Percentiles rank a stretch among this genome's conserved stretches.
Conservation (phyloP, 2,888 invertebrate species). For the Dolomedes plantarius region DNA sequence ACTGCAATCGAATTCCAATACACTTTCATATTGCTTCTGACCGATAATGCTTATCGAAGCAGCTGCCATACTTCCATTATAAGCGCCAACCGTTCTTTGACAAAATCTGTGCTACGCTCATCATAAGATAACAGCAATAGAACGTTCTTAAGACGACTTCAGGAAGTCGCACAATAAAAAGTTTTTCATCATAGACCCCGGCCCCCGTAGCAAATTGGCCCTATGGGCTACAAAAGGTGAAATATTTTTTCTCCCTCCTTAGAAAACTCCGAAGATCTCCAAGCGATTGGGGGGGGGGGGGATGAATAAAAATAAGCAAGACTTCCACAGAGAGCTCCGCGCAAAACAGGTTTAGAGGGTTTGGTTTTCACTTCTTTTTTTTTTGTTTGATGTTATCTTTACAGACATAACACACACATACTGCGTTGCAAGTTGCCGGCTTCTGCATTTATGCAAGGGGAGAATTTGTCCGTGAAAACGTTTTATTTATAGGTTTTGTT, state of each 20-base stretch:
- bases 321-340: slow-evolving; percentile 29
- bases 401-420: slow-evolving; percentile 48
- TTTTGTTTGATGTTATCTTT: slow-evolving; percentile 56
- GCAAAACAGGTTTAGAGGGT: slow-evolving; percentile 62
- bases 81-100: background rate
- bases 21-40: no score
- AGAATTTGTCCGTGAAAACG: background rate
- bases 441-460: slow-evolving; percentile 36
- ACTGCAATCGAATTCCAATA: no score
- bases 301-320: slow-evolving; percentile 7
- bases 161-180: slow-evolving; percentile 53
- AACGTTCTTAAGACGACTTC: background rate
- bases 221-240: slow-evolving; percentile 65
- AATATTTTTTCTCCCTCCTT: slow-evolving; percentile 38
- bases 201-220: slow-evolving; percentile 59
- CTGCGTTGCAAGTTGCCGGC: slow-evolving; percentile 30
- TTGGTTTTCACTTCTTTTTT: slow-evolving; percentile 39
- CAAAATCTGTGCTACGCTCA: background rate
- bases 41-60: background rate
- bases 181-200: slow-evolving; percentile 12
- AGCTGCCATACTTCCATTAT: background rate
- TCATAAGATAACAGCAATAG: slow-evolving; percentile 7
- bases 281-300: slow-evolving; percentile 5
- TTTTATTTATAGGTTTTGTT: slow-evolving; percentile 13
- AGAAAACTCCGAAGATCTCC: background rate